Base-by-base conservation (phyloP, 2,888 invertebrate species). In the Mythimna vitellina region DNA sequence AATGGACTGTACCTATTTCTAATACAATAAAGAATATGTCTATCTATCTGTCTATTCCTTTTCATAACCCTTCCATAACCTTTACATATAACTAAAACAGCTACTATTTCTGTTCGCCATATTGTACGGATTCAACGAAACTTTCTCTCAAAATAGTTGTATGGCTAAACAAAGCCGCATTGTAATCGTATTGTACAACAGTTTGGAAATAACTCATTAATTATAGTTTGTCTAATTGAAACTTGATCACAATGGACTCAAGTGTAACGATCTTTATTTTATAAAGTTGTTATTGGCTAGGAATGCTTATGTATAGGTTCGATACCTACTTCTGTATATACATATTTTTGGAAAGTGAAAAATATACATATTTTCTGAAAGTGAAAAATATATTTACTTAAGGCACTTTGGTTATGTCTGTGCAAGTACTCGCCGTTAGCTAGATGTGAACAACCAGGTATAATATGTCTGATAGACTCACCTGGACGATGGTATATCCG, bases 91-190 rank as follows among this genome's bases (percentile, higher is more conserved):
- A 6, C 17, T 38, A 20, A 20, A 64, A 10, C 29, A 10, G n/a
- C 10, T 63, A 69, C 65, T 60, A 68, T 76, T 76, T 76, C 57
- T 62, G 66, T 65, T 25, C 9, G 7, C 42, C 42, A 58, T n/a
- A 49, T 53, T 56, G 54, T 69, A 63, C 20, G 65, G 60, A n/a
- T 80, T 81, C 56, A 9, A 17, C 54, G 1, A 58, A 80, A 72
- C 35, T 69, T 72, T 64, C 14, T 29, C 32, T 58, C 32, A 1
- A 71, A 81, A 70, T 73, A 73, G 65, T 71, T 73, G 57, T 46
- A 35, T 61, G 53, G 61, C n/a, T 17, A 61, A 71, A 69, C 70
- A 78, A 67, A 67, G 65, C 32, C 53, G 12, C 17, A 57, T 58
- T 60, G 51, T 65, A 56, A 67, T 65, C 57, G 57, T 56, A 29